Percentiles rank a stretch among this genome's conserved stretches.
phyloP scores from a whole-genome alignment of 1,140 invertebrate genomes.

The Polypedilum vanderplanki region DNA sequence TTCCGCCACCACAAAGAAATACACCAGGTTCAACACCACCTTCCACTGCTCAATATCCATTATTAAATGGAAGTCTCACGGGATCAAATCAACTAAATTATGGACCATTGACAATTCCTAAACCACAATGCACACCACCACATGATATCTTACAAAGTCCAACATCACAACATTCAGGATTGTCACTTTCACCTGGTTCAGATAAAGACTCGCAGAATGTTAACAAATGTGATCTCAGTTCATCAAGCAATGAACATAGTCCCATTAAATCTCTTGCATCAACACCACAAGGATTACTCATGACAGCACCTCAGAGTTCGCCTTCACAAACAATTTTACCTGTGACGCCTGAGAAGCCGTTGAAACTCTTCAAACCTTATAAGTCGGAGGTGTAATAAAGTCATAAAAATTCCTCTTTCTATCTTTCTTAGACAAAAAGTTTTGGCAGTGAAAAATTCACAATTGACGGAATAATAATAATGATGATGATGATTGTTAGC shows the following conservation, averaged over 20 bases:
- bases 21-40: conserved; percentile 43
- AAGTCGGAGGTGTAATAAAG: conserved; percentile 51
- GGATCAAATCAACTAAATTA: conserved; percentile 30
- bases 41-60: conserved; percentile 32
- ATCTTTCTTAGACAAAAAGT: no score
- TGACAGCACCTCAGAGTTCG: conserved; percentile 37
- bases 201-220: conserved; percentile 39
- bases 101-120: conserved; percentile 33
- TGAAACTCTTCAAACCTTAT: conserved; percentile 63
- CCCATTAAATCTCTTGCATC: conserved; percentile 32
- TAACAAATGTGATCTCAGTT: conserved; percentile 38
- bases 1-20: conserved; percentile 38
- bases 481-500: no score
- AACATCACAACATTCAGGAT: conserved; percentile 42
- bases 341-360: conserved; percentile 44
- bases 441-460: no score
- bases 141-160: conserved; percentile 41
- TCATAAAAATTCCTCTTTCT: not conserved
- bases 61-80: conserved; percentile 32
- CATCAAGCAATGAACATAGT: conserved; percentile 33
- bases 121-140: conserved; percentile 39
- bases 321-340: conserved; percentile 41
- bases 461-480: no score
- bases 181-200: conserved; percentile 42
- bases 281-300: conserved; percentile 35